These are phyloP conservation scores for Tethea ocularis DNA, from an alignment of 2,888 invertebrate genomes.

Conservation along the genomic window DNA sequence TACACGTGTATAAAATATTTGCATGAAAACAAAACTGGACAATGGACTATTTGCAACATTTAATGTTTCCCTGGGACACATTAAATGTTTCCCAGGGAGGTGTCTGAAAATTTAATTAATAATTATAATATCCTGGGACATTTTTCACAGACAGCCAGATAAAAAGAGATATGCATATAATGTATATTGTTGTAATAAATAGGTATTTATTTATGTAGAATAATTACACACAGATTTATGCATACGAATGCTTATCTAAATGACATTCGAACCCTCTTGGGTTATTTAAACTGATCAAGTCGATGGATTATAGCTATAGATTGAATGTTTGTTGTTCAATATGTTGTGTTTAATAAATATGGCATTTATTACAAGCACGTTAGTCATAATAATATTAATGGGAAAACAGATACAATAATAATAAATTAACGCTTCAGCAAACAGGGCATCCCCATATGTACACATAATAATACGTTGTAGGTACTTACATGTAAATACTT, in stretches of 20 bases:
- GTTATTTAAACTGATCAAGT: no score
- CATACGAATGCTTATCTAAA: no score
- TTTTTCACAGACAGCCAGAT: no score
- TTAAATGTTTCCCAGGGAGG: no score
- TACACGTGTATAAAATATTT: not conserved
- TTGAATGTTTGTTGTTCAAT: not conserved
- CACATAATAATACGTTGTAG: not conserved
- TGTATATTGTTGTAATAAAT: no score
- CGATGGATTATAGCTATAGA: not conserved
- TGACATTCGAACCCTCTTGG: no score
- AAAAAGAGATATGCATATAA: no score
- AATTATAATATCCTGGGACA: no score
- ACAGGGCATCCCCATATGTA: not conserved
- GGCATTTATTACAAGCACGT: not conserved
- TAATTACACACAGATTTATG: no score
- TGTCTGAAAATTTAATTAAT: no score
- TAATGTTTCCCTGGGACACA: no score
- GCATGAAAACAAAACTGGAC: not conserved
- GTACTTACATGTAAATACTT: not conserved
- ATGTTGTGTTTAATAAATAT: not conserved
- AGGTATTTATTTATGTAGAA: no score
- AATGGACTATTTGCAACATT: not conserved
- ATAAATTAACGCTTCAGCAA: not conserved
- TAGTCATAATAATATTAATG: not conserved
- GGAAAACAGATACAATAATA: not conserved